phyloP scores from a whole-genome alignment of 53 echinoderm and acorn worm species.

The Echinometra lucunter region DNA sequence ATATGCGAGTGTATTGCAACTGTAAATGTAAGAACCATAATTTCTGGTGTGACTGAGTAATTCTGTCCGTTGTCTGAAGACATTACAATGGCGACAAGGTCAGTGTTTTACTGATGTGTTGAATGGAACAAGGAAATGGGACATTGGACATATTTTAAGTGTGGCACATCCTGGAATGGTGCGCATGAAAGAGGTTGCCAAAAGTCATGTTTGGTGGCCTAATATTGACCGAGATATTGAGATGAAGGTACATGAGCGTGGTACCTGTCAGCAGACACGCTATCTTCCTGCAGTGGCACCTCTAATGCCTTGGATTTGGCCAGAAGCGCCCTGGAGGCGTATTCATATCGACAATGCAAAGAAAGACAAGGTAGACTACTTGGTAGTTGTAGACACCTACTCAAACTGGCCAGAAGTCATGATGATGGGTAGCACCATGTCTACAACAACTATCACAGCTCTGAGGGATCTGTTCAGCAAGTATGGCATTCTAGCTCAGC shows the following conservation, averaged over 20 bases:
- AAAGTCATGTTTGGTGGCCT: slow-evolving; percentile 77
- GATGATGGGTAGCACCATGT: slow-evolving; percentile 6
- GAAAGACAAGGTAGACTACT: slow-evolving; percentile 29
- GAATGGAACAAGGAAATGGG: too few species aligned
- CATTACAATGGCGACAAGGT: too few species aligned
- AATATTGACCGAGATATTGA: slow-evolving; percentile 68
- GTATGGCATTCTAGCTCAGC: slow-evolving; percentile 75
- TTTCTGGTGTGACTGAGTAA: too few species aligned
- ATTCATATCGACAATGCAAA: slow-evolving; percentile 72
- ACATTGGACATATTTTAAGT: too few species aligned
- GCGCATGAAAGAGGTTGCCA: slow-evolving; percentile 57
- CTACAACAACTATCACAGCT: slow-evolving; percentile 59
- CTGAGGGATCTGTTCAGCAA: slow-evolving; percentile 74
- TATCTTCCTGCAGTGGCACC: slow-evolving; percentile 56
- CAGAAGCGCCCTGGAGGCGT: slow-evolving; percentile 62
- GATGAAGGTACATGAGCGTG: not conserved
- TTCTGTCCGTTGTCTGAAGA: too few species aligned
- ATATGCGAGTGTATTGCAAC: too few species aligned
- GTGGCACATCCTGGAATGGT: slow-evolving; percentile 71
- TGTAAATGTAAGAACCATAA: too few species aligned
- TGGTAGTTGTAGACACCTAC: slow-evolving; percentile 43
- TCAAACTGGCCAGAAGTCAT: slow-evolving; percentile 65
- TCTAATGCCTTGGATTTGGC: slow-evolving; percentile 74
- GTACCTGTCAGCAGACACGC: slow-evolving; percentile 12
- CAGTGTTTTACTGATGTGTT: too few species aligned